Base-by-base conservation (phyloP, 1,140 invertebrate genomes). In the Bombyx mandarina region DNA sequence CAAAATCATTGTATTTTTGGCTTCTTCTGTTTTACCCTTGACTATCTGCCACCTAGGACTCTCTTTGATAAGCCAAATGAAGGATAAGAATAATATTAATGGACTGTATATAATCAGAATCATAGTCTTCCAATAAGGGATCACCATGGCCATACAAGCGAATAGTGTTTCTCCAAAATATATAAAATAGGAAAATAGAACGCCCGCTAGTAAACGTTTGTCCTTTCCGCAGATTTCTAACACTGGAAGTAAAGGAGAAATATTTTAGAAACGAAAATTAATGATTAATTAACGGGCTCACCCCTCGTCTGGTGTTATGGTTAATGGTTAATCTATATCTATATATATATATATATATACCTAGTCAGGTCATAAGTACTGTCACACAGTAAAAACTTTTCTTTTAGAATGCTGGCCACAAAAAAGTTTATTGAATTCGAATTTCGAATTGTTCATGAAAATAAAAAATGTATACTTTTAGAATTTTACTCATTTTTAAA, bases 1-100 rank as follows among this genome's bases (percentile, higher is more conserved):
- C 4, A 68, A n/a, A 62, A 71, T 78, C 7, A 84, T 50, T 0
- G 79, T 77, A 6, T 65, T 60, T 60, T 76, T 82, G 0, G 74
- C 78, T 59, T 76, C 75, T 6, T 62, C 56, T 12, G 63, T 69
- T 63, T 66, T 79, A 1, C 77, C 81, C 57, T 73, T 69, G 9
- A 84, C 50, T 61, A 84, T 68, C 63, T 82, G 78, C 81, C 81
- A 84, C 58, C 81, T 71, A 10, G 73, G 71, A 54, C 81, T 81
- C 58, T 84, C 81, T 69, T 57, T 66, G 42, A 84, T 60, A 8
- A 79, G 48, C n/a, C 75, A 63, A 42, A 61, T 46, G 51, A 78
- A 84, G 3, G 57, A 26, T 6, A 76, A 45, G 43, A 78, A 79
- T 12, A 84, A 44, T 7, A 74, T 61, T 68, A 79, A 69, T 8